phyloP scores from a whole-genome alignment of 2,888 invertebrate genomes.

The Listrodromus nycthemerus region DNA sequence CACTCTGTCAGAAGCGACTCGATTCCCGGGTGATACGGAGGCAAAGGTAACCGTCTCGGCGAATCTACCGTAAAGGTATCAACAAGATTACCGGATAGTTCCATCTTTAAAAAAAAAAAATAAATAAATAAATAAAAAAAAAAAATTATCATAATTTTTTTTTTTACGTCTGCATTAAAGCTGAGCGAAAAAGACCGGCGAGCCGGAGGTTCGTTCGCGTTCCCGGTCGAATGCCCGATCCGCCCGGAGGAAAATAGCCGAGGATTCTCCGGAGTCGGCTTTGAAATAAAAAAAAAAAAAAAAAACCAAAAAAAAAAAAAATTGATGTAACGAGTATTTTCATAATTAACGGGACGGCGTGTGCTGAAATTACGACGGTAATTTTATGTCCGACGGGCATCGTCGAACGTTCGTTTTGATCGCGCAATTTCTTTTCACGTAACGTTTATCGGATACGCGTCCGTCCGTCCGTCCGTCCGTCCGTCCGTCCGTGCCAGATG shows the following conservation, averaged over 20 bases:
- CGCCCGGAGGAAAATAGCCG: slow-evolving; percentile 4
- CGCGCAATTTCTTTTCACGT: not conserved
- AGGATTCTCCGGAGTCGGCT: not conserved
- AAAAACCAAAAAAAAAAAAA: not conserved
- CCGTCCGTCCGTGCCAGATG: not conserved
- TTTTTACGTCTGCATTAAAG: not conserved
- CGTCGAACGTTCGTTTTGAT: not conserved
- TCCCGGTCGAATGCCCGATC: slow-evolving; percentile 39
- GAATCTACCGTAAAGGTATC: slow-evolving; percentile 60
- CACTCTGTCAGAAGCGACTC: slow-evolving; percentile 34
- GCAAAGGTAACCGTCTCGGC: slow-evolving; percentile 34
- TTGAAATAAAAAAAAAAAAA: slow-evolving; percentile 57
- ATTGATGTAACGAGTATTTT: not conserved
- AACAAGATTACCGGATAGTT: slow-evolving; percentile 55
- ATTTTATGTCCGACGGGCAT: too few species aligned
- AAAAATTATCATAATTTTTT: not conserved
- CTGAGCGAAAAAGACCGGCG: slow-evolving; percentile 46
- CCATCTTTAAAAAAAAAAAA: slow-evolving; percentile 26
- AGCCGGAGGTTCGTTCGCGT: slow-evolving; percentile 61
- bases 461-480: slow-evolving; percentile 2
- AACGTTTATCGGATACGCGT: not conserved
- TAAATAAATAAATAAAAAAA: slow-evolving; percentile 12
- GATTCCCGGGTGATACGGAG: slow-evolving; percentile 48
- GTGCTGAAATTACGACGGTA: not conserved
- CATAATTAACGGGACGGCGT: too few species aligned